These are phyloP conservation scores for Dryomyza anilis DNA, from an alignment of 2,888 invertebrate genomes.

Conservation along the genomic window DNA sequence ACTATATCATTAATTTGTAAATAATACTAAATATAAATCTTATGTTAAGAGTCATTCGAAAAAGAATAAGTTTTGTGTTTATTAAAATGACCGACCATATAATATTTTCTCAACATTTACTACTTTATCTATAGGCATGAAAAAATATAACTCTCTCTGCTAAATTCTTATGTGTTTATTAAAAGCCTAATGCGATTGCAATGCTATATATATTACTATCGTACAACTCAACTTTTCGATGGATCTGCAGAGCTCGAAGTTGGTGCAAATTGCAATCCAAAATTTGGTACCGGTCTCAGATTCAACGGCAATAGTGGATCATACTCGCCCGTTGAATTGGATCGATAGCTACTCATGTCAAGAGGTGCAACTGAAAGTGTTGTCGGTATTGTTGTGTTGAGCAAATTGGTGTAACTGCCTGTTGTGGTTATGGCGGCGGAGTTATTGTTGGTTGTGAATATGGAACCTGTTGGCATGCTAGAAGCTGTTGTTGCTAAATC, in stretches of 20 bases:
- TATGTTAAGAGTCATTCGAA: too few species aligned
- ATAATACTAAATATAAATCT: too few species aligned
- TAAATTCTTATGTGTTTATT: too few species aligned
- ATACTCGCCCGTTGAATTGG: conserved; percentile 46
- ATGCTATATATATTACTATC: neutral
- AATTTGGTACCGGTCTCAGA: conserved; percentile 43
- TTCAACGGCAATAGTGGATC: conserved; percentile 51
- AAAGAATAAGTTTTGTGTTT: too few species aligned
- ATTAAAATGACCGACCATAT: too few species aligned
- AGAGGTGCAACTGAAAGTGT: too few species aligned
- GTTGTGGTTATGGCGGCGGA: neutral
- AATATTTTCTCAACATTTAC: too few species aligned
- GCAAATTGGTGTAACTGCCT: conserved; percentile 33
- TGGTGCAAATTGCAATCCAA: conserved; percentile 33
- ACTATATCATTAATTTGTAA: too few species aligned
- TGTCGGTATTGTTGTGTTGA: too few species aligned
- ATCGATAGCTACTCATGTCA: too few species aligned
- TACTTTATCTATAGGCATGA: too few species aligned
- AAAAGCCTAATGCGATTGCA: too few species aligned
- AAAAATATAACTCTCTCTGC: conserved; percentile 5
- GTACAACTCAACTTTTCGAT: conserved; percentile 22
- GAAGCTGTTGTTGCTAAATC: conserved; percentile 15
- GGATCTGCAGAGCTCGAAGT: neutral
- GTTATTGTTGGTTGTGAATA: conserved; percentile 9
- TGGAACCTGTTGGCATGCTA: neutral